Conservation (phyloP, 2,888 invertebrate genomes). For the Volucella zonaria region DNA sequence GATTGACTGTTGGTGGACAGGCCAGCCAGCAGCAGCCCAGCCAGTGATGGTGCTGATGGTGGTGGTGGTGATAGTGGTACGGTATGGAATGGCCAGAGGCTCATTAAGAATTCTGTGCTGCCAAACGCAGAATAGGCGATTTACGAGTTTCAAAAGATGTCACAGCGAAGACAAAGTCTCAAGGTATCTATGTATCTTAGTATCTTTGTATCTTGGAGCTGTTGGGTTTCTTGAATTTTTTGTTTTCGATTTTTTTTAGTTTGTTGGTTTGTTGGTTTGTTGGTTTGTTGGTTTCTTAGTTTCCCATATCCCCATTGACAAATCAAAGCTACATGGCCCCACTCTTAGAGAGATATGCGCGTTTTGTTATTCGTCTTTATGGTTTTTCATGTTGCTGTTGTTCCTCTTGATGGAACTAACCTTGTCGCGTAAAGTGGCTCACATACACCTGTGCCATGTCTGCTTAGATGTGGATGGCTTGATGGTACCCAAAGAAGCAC, state of each 20-base stretch:
- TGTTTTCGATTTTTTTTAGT: neutral
- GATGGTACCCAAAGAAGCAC: slow-evolving; percentile 11
- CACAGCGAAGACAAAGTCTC: slow-evolving; percentile 69
- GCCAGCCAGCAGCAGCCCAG: slow-evolving; percentile 20
- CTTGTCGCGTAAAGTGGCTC: slow-evolving; percentile 65
- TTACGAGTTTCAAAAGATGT: slow-evolving; percentile 74
- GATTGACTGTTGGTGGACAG: slow-evolving; percentile 67
- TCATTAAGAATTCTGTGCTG: slow-evolving; percentile 73
- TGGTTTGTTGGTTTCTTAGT: neutral
- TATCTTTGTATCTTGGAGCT: slow-evolving; percentile 46
- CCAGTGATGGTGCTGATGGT: neutral
- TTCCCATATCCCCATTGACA: slow-evolving; percentile 69
- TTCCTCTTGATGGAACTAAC: slow-evolving; percentile 49
- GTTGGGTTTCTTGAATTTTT: neutral
- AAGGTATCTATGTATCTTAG: slow-evolving; percentile 43
- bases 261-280: neutral
- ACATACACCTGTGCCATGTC: slow-evolving; percentile 65
- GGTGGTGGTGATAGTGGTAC: slow-evolving; percentile 21
- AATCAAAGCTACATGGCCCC: slow-evolving; percentile 60
- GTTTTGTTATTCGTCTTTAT: slow-evolving; percentile 15
- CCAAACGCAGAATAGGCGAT: slow-evolving; percentile 73
- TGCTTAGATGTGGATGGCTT: neutral
- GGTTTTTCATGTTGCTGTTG: slow-evolving; percentile 12
- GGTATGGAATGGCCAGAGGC: slow-evolving; percentile 32
- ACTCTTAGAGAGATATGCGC: slow-evolving; percentile 8